Percentiles rank a stretch among this genome's conserved stretches.
These are phyloP conservation scores for Julus scandinavius DNA, from an alignment of 2,888 invertebrate genomes.

Conservation along the genomic window DNA sequence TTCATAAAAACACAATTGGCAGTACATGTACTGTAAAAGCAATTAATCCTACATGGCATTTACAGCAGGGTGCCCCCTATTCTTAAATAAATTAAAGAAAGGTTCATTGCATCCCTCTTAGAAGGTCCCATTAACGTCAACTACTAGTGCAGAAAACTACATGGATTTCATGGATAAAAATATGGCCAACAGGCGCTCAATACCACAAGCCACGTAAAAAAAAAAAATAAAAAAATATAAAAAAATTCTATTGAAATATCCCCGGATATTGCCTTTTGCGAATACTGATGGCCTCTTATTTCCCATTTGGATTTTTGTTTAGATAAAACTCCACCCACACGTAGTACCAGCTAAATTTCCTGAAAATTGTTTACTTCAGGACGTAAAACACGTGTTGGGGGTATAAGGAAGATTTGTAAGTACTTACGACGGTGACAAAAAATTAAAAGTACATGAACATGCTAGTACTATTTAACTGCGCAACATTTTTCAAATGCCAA, in stretches of 20 bases:
- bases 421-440: neutral
- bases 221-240: neutral
- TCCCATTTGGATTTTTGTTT: conserved; percentile 4
- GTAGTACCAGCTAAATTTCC: neutral
- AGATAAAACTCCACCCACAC: neutral
- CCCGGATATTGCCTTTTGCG: conserved; percentile 5
- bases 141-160: too few species aligned
- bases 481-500: neutral
- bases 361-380: neutral
- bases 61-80: too few species aligned
- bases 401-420: neutral
- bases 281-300: neutral
- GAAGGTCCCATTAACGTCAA: too few species aligned
- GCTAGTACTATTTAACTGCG: neutral
- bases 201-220: neutral
- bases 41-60: too few species aligned
- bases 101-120: too few species aligned
- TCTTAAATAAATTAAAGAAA: too few species aligned
- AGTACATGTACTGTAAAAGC: too few species aligned
- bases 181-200: neutral
- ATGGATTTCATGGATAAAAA: neutral
- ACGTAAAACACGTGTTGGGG: neutral
- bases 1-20: too few species aligned
- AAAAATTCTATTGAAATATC: neutral
- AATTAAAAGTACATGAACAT: neutral